Conservation (phyloP, 2,797 vertebrate genomes). For the Pristis pectinata region DNA sequence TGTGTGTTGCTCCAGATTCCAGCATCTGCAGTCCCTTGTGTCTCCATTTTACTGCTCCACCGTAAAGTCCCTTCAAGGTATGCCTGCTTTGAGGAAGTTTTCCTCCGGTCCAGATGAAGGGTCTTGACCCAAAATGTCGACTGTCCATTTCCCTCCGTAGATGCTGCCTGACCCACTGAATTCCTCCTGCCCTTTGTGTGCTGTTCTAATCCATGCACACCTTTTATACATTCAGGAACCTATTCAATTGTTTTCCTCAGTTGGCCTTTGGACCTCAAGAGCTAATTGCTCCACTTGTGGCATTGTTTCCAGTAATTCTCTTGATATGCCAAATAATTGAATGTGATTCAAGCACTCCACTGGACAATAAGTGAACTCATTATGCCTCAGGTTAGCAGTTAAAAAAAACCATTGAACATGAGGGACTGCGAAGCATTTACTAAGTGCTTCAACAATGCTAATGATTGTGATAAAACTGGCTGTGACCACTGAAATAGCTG, state of each 20-base stretch:
- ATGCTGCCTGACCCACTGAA: too few species aligned
- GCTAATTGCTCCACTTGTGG: conserved; percentile 22
- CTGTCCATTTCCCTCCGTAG: too few species aligned
- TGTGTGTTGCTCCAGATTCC: too few species aligned
- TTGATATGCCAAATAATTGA: conserved; percentile 20
- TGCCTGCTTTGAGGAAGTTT: too few species aligned
- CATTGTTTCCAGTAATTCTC: conserved; percentile 16
- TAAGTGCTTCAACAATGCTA: conserved; percentile 16
- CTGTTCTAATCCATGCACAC: too few species aligned
- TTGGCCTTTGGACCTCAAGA: conserved; percentile 1
- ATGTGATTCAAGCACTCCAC: background rate
- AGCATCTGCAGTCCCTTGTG: too few species aligned
- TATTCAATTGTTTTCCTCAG: background rate
- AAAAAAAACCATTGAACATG: background rate
- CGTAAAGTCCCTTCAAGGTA: too few species aligned
- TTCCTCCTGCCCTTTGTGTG: too few species aligned
- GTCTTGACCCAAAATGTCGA: too few species aligned
- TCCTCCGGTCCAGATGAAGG: too few species aligned
- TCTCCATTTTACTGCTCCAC: too few species aligned
- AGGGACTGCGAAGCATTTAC: background rate
- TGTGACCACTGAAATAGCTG: background rate
- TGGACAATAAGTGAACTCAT: conserved; percentile 28
- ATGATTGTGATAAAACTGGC: background rate
- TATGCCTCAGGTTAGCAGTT: conserved; percentile 25
- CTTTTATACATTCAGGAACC: background rate